A percentile compares a stretch with the other conserved stretches of the same genome.
phyloP scores from a whole-genome alignment of 2,888 invertebrate species.

The Drosophila ezoana region DNA sequence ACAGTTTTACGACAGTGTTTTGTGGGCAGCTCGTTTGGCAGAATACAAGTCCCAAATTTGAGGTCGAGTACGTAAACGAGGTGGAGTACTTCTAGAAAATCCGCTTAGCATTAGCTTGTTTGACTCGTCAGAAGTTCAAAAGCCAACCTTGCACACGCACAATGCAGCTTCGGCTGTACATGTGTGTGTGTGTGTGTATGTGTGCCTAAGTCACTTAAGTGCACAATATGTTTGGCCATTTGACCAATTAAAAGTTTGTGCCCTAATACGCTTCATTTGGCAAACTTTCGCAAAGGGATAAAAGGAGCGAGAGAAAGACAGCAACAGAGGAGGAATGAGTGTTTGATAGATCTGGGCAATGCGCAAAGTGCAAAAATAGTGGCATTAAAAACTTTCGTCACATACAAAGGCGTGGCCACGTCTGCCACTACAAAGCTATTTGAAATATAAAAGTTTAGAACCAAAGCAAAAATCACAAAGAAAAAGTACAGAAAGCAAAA shows the following conservation, averaged over 20 bases:
- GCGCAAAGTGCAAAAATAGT: slow-evolving; percentile 22
- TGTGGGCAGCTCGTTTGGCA: slow-evolving; percentile 28
- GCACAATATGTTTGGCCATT: slow-evolving; percentile 77
- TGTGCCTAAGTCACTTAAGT: slow-evolving; percentile 72
- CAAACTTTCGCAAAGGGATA: slow-evolving; percentile 63
- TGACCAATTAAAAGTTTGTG: slow-evolving; percentile 83
- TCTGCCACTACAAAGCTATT: slow-evolving; percentile 15
- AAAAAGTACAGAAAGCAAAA: slow-evolving; percentile 6
- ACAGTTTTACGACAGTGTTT: slow-evolving; percentile 6
- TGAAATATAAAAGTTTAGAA: slow-evolving; percentile 18
- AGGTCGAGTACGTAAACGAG: neutral
- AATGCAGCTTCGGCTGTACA: slow-evolving; percentile 10
- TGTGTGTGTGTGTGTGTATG: slow-evolving; percentile 23
- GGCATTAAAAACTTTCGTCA: slow-evolving; percentile 54
- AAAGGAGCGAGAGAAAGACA: slow-evolving; percentile 1
- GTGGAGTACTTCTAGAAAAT: slow-evolving; percentile 43
- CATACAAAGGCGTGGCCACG: slow-evolving; percentile 19
- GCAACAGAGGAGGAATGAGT: neutral
- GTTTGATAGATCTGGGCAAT: slow-evolving; percentile 8
- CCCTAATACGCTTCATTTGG: slow-evolving; percentile 82
- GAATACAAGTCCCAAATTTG: slow-evolving; percentile 1
- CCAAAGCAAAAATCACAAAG: slow-evolving; percentile 5
- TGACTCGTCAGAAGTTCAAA: slow-evolving; percentile 63
- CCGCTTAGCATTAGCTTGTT: slow-evolving; percentile 74
- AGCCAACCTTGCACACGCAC: slow-evolving; percentile 60